Base-by-base conservation (phyloP, 2,888 invertebrate species). In the Apoderus coryli region DNA sequence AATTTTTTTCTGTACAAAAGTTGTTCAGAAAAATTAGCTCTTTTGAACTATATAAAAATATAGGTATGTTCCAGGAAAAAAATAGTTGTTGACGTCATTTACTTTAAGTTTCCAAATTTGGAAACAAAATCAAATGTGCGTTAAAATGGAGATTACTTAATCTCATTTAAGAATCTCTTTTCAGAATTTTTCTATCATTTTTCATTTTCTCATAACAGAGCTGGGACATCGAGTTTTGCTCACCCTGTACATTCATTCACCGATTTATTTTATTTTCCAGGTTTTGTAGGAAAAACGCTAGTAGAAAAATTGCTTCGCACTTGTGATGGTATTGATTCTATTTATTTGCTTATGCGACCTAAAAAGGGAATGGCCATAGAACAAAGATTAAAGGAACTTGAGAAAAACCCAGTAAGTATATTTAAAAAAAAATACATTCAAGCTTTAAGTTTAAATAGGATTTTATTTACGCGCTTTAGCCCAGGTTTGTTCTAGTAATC, bases 201-300 rank as follows among this genome's bases (percentile, higher is more conserved):
- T 19, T 19, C n/a, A 19, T 7, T 19, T 19, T 19, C n/a, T 6
- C 6, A 19, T 19, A n/a, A 19, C n/a, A n/a, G n/a, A n/a, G n/a
- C n/a, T n/a, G n/a, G n/a, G n/a, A n/a, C n/a, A n/a, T n/a, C n/a
- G n/a, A n/a, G n/a, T n/a, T n/a, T n/a, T n/a, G n/a, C n/a, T n/a
- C n/a, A n/a, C n/a, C n/a, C n/a, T n/a, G n/a, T n/a, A n/a, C n/a
- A n/a, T n/a, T n/a, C n/a, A n/a, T n/a, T n/a, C n/a, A n/a, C n/a
- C n/a, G n/a, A n/a, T n/a, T n/a, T n/a, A n/a, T n/a, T n/a, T n/a
- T n/a, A 19, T 19, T 27, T 27, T 33, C 27, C 22, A 39, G 39
- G 93, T n/a, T 93, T 92, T 55, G 69, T 93, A 28, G 92, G 93
- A 16, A 93, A 93, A 60, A 88, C 88, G 1, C 61, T 95, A 2